A percentile compares a stretch with the other conserved stretches of the same genome.
Evolutionary conservation across 2,797 vertebrate species (phyloP).

Genomic region (Bradypodion pumilum): DNA sequence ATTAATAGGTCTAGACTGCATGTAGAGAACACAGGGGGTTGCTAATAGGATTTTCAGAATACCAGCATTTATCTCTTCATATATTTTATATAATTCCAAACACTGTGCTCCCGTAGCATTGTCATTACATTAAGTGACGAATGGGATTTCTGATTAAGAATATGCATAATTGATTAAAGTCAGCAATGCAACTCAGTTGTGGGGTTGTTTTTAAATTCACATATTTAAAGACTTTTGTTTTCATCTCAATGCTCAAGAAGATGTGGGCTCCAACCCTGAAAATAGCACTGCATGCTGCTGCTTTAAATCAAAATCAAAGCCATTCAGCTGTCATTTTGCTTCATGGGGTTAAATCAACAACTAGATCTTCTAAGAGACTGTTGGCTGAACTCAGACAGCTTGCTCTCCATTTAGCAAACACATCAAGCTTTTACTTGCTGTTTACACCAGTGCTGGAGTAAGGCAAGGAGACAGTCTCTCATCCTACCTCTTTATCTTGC

Average conservation of each 20-base stretch:
- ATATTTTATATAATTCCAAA: slow-evolving; percentile 66
- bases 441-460: no score
- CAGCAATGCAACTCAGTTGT: slow-evolving; percentile 3
- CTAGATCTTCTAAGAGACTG: neutral
- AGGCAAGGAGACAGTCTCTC: no score
- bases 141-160: slow-evolving; percentile 61
- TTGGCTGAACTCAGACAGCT: neutral
- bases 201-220: neutral
- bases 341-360: fast-evolving
- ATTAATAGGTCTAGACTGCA: slow-evolving; percentile 68
- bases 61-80: slow-evolving; percentile 69
- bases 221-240: slow-evolving; percentile 27
- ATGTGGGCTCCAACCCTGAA: slow-evolving; percentile 5
- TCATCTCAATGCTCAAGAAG: neutral
- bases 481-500: no score
- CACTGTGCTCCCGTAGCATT: slow-evolving; percentile 53
- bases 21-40: slow-evolving; percentile 49
- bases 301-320: slow-evolving; percentile 17
- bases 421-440: neutral
- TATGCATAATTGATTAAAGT: slow-evolving; percentile 32
- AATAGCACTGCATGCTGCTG: neutral
- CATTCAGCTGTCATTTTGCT: neutral
- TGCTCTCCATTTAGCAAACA: neutral
- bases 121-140: slow-evolving; percentile 62
- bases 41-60: slow-evolving; percentile 77